Conservation (phyloP, 2,113 vertebrate genomes). For the Barbus barbus region DNA sequence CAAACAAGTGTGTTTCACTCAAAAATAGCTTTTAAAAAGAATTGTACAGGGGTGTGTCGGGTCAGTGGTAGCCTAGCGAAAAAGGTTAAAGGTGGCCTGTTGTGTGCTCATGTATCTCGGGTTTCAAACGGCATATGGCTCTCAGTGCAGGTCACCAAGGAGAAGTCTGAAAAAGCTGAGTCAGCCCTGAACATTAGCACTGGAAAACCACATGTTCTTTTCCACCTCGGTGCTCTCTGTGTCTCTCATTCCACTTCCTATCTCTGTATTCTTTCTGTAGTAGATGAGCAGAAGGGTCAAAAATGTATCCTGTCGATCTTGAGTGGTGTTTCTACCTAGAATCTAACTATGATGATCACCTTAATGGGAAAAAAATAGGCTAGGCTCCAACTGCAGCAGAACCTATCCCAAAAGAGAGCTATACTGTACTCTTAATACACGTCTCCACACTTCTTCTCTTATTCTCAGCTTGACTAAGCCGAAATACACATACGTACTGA, state of each 20-base stretch:
- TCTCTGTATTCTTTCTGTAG: background rate
- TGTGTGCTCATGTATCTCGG: conserved; percentile 3
- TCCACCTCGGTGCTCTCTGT: background rate
- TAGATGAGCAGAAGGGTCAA: background rate
- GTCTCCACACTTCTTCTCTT: conserved; percentile 32
- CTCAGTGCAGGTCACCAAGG: conserved; percentile 17
- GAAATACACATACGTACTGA: background rate
- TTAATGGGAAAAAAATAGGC: conserved; percentile 1
- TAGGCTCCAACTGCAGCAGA: too few species aligned
- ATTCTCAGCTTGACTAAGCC: background rate
- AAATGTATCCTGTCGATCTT: background rate
- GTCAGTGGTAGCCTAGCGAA: conserved; percentile 39
- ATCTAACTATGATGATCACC: background rate
- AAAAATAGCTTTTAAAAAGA: conserved; percentile 25
- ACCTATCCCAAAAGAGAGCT: background rate
- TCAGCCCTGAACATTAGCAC: conserved; percentile 17
- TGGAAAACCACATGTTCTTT: background rate
- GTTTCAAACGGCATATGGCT: conserved; percentile 26
- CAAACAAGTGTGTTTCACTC: conserved; percentile 8
- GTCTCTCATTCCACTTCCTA: background rate
- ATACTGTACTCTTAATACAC: conserved; percentile 18
- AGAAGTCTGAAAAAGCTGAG: conserved; percentile 26
- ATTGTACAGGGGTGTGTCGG: conserved; percentile 16
- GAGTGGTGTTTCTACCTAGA: background rate
- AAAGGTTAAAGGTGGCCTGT: conserved; percentile 46